Conservation (phyloP, 2,888 invertebrate genomes). For the Bhutanitis thaidina region DNA sequence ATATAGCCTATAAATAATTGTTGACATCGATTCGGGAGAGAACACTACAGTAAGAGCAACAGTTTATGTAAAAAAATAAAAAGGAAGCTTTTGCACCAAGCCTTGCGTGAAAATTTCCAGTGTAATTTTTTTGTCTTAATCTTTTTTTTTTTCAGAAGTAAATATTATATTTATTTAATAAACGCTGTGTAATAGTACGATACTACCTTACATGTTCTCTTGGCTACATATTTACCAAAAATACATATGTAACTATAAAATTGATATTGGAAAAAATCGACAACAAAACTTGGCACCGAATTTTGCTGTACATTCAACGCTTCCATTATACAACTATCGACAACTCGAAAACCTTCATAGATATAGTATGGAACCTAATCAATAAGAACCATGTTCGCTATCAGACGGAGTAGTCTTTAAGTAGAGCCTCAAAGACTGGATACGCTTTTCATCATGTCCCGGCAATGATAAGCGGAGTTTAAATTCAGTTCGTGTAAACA, state of each 20-base stretch:
- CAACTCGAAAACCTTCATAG: neutral
- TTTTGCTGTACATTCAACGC: neutral
- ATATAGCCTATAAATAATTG: too few relatives aligned
- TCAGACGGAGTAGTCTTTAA: neutral
- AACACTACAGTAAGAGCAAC: too few relatives aligned
- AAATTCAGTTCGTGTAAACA: slow-evolving; percentile 41
- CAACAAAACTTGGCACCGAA: slow-evolving; percentile 5
- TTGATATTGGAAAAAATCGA: neutral
- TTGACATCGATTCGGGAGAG: too few relatives aligned
- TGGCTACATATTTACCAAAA: neutral
- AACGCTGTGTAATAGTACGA: too few relatives aligned
- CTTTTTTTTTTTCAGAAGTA: too few relatives aligned
- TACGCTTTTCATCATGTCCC: slow-evolving; percentile 21
- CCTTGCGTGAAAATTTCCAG: too few relatives aligned
- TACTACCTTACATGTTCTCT: too few relatives aligned
- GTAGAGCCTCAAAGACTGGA: slow-evolving; percentile 2
- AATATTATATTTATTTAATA: too few relatives aligned
- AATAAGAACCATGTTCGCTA: neutral
- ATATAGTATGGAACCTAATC: neutral
- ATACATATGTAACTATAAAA: neutral
- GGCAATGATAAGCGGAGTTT: slow-evolving; percentile 37
- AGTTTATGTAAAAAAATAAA: too few relatives aligned
- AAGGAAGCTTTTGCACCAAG: too few relatives aligned
- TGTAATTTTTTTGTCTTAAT: too few relatives aligned
- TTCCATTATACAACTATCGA: neutral